Evolutionary conservation across 2,888 invertebrate species (phyloP).

Genomic region (Chrysodeixis includens): DNA sequence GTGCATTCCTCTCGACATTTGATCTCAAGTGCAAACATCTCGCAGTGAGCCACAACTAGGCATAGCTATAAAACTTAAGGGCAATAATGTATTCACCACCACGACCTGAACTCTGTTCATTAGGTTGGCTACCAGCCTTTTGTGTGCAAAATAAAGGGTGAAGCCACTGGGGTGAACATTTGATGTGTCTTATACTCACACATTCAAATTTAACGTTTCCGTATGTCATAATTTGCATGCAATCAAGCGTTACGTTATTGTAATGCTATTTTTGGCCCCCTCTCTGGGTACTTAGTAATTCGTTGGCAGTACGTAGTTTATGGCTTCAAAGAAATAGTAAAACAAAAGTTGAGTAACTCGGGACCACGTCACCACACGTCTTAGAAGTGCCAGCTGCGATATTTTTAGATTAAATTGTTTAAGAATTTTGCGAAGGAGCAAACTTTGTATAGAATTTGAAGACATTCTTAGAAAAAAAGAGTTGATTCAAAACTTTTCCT

Average conservation of each 20-base stretch:
- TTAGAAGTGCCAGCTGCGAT: neutral
- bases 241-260: slow-evolving; percentile 72
- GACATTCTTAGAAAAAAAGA: neutral
- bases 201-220: slow-evolving; percentile 75
- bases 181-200: slow-evolving; percentile 66
- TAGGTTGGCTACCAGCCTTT: slow-evolving; percentile 74
- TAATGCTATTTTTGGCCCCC: slow-evolving; percentile 46
- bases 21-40: slow-evolving; percentile 24
- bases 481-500: neutral
- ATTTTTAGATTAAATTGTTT: neutral
- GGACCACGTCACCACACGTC: neutral
- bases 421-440: slow-evolving; percentile 1
- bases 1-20: slow-evolving; percentile 14
- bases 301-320: slow-evolving; percentile 36
- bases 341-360: slow-evolving; percentile 16
- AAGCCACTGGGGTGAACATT: slow-evolving; percentile 67
- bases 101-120: slow-evolving; percentile 73
- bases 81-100: slow-evolving; percentile 75
- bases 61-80: slow-evolving; percentile 58
- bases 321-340: slow-evolving; percentile 42
- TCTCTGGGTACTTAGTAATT: slow-evolving; percentile 9
- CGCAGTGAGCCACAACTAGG: slow-evolving; percentile 47
- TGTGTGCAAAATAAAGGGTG: slow-evolving; percentile 77
- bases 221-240: slow-evolving; percentile 78
- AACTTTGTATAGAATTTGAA: neutral